phyloP scores from a whole-genome alignment of 2,113 vertebrate genomes.

The Brachypodius melanocephalos region DNA sequence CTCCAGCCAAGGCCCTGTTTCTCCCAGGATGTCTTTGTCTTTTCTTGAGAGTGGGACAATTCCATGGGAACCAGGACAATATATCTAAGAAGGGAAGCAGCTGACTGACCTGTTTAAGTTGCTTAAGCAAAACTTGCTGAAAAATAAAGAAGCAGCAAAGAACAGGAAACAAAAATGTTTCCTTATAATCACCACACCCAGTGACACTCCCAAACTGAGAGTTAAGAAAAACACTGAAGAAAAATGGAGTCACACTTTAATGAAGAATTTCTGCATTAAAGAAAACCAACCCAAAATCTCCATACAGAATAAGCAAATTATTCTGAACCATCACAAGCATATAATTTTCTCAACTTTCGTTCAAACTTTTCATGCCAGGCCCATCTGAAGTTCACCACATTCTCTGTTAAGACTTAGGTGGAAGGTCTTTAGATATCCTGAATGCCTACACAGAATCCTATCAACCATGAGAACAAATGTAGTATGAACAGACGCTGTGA shows the following conservation, averaged over 20 bases:
- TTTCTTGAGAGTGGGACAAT: neutral
- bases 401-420: neutral
- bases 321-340: neutral
- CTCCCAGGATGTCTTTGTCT: neutral
- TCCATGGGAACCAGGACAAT: neutral
- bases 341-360: neutral
- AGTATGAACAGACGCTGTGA: neutral
- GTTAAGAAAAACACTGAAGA: neutral
- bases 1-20: neutral
- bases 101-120: neutral
- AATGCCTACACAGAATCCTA: neutral
- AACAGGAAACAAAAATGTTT: neutral
- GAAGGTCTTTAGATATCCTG: neutral
- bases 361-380: neutral
- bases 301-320: neutral
- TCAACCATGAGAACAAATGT: neutral
- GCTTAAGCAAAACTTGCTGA: neutral
- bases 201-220: neutral
- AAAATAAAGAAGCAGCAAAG: neutral
- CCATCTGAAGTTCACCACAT: neutral
- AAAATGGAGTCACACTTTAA: neutral
- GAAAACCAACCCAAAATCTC: accelerated
- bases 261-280: neutral
- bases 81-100: neutral
- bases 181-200: neutral